Base-by-base conservation (phyloP, 2,797 vertebrate genomes). In the Bovichtus diacanthus region DNA sequence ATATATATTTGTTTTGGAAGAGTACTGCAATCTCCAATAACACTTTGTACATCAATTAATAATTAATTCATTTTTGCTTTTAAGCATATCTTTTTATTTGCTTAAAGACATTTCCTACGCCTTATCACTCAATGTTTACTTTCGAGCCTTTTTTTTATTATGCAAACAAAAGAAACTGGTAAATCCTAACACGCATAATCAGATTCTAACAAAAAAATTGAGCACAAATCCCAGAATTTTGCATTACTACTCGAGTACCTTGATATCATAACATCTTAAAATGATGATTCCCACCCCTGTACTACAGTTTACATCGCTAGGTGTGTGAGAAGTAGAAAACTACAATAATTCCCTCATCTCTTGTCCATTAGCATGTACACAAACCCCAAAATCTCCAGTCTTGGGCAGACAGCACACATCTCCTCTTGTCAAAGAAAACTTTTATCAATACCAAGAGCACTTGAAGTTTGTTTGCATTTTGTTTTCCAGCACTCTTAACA, bases 401-500 rank as follows among this genome's bases (percentile, higher is more conserved):
- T 87, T 87, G 92, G 87, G 90, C 82, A 90, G 92, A 92, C 88
- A 87, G 89, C 90, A 83, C 38, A 66, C 91, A 90, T 92, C 93
- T 91, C 90, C 80, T 83, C 94, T 93, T 93, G 94, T 95, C 94
- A 93, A 91, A 94, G 93, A 92, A 95, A 95, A 95, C 94, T 96
- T 95, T 95, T 95, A 95, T 95, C 93, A 94, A 94, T 95, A 95
- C 93, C 93, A 92, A 92, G 91, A 94, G 93, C 93, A 94, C 94
- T 95, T 96, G 95, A 96, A 95, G 95, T 96, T 95, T 96, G 95
- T 95, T 96, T 96, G 94, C 94, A 95, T 96, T 95, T 96, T 95
- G 95, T 95, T 95, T 95, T 95, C 93, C 95, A 93, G 94, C 93
- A 92, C 94, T 95, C 95, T 95, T 95, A 96, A 96, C 95, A 95